Percentiles rank a stretch among this genome's conserved stretches.
Conservation (phyloP, 2,113 vertebrate genomes). For the Falcunculus frontatus region DNA sequence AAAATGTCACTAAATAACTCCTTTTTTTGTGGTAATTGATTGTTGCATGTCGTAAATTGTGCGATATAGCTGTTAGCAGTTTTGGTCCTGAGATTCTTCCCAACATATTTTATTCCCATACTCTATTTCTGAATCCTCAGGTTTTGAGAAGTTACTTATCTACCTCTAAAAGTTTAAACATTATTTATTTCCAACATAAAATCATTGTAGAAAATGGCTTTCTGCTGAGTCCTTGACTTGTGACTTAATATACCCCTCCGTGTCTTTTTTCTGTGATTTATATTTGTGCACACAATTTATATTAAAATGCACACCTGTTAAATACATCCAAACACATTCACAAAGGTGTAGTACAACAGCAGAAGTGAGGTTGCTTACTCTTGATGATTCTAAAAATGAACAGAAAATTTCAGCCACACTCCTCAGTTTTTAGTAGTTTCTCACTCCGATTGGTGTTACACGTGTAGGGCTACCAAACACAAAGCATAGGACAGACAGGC, state of each 20-base stretch:
- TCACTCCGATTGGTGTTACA: neutral
- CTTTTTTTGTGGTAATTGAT: neutral
- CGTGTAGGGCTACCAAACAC: neutral
- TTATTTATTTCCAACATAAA: neutral
- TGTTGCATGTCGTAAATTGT: neutral
- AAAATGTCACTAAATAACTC: neutral
- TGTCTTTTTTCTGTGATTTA: neutral
- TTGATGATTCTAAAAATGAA: neutral
- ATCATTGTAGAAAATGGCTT: neutral
- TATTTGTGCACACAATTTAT: neutral
- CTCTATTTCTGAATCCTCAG: neutral
- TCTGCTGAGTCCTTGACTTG: neutral
- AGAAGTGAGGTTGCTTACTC: neutral
- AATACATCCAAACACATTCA: neutral
- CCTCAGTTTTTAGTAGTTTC: neutral
- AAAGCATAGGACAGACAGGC: neutral
- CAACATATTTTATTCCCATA: neutral
- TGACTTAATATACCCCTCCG: accelerated
- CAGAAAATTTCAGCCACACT: neutral
- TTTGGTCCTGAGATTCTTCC: neutral
- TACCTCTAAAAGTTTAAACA: neutral
- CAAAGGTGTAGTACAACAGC: neutral
- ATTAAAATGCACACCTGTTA: neutral
- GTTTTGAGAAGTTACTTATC: neutral
- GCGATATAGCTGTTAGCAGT: neutral